Conservation (phyloP, 2,797 vertebrate genomes). For the Microctenopoma steveboyesi region DNA sequence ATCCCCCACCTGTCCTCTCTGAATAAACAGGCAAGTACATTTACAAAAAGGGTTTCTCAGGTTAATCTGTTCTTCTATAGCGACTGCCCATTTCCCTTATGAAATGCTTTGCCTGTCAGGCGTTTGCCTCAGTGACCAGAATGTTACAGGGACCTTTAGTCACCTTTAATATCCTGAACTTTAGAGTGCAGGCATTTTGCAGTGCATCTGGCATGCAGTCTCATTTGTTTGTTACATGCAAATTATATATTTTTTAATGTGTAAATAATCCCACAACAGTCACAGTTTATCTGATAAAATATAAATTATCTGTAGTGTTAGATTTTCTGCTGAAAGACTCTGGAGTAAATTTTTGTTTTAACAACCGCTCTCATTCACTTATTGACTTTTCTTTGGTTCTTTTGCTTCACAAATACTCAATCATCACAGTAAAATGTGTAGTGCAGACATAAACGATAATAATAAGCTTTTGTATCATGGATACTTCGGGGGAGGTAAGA, state of each 20-base stretch:
- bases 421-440: constrained; percentile 10
- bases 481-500: constrained; percentile 17
- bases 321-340: too few species aligned
- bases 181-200: constrained; percentile 29
- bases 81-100: constrained; percentile 22
- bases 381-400: not conserved
- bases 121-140: constrained; percentile 32
- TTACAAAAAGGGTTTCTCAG: constrained; percentile 17
- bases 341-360: too few species aligned
- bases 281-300: too few species aligned
- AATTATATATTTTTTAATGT: too few species aligned
- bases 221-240: not conserved
- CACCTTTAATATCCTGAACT: constrained; percentile 55
- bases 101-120: constrained; percentile 32
- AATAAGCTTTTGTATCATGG: constrained; percentile 19
- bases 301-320: too few species aligned
- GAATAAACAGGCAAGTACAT: constrained; percentile 2
- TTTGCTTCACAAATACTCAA: constrained; percentile 31
- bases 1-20: not conserved
- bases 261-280: too few species aligned
- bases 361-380: not conserved
- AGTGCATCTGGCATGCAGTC: not conserved
- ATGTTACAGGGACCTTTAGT: constrained; percentile 24
- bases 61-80: constrained; percentile 36
- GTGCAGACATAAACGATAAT: constrained; percentile 15